Evolutionary conservation across 30 jellyfish, hydroid and myxozoan genomes (phyloP).

Genomic region (Pelagia noctiluca): DNA sequence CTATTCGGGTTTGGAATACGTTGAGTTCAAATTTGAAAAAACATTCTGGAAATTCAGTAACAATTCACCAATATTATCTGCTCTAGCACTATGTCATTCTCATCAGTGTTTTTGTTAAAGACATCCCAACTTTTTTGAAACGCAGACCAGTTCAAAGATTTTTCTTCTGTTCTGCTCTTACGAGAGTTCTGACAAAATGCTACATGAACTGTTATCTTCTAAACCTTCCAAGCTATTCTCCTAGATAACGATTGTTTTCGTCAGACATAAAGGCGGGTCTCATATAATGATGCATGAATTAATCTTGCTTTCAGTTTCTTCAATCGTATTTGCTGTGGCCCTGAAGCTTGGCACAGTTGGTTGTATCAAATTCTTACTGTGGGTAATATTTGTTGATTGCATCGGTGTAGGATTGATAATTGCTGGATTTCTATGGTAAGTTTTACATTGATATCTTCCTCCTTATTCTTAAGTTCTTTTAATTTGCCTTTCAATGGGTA

Average conservation of each 20-base stretch:
- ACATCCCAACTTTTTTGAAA: too few species aligned
- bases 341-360: conserved; percentile 82
- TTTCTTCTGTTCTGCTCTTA: neutral
- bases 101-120: too few species aligned
- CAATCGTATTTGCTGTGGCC: conserved; percentile 83
- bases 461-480: neutral
- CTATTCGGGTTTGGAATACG: too few species aligned
- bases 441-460: neutral
- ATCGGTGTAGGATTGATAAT: conserved; percentile 93
- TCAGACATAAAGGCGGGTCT: too few species aligned
- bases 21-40: too few species aligned
- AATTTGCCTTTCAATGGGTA: neutral
- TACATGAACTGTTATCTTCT: neutral
- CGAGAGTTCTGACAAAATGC: neutral
- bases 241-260: too few species aligned
- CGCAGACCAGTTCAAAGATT: neutral
- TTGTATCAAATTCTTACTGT: conserved; percentile 77
- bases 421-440: conserved; percentile 88
- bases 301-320: conserved; percentile 58
- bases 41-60: too few species aligned
- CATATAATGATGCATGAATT: neutral
- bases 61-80: too few species aligned
- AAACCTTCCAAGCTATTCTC: neutral
- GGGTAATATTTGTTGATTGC: conserved; percentile 96
- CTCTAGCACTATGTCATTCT: too few species aligned